Evolutionary conservation across 2,113 vertebrate genomes (phyloP).

Genomic region (Bubo bubo): DNA sequence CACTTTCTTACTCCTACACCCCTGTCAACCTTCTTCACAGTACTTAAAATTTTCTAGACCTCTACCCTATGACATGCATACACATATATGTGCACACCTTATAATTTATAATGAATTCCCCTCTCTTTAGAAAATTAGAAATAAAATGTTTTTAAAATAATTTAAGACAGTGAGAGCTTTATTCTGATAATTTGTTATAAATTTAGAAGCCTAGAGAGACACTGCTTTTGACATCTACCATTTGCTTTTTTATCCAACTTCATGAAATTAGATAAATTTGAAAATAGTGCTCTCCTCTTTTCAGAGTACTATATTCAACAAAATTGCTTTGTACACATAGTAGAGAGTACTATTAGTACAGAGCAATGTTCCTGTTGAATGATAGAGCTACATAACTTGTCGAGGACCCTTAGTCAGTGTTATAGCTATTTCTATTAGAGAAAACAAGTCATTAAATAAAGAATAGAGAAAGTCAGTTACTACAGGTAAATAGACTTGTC

Average conservation of each 20-base stretch:
- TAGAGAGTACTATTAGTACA: not conserved
- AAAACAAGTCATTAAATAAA: not conserved
- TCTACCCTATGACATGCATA: not conserved
- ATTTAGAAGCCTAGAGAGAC: not conserved
- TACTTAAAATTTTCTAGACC: not conserved
- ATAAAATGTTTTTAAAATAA: not conserved
- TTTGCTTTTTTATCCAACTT: not conserved
- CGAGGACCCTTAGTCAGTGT: not conserved
- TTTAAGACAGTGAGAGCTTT: not conserved
- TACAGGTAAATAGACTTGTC: not conserved
- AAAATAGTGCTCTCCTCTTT: not conserved
- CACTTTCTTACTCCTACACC: not conserved
- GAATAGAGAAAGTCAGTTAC: not conserved
- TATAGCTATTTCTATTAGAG: not conserved
- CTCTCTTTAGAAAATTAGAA: not conserved
- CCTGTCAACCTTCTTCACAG: not conserved
- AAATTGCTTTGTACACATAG: not conserved
- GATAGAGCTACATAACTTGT: not conserved
- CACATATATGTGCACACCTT: not conserved
- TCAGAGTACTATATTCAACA: not conserved
- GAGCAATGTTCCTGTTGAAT: not conserved
- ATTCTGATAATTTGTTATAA: not conserved
- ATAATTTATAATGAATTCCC: not conserved
- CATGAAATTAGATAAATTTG: not conserved
- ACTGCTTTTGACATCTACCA: not conserved